phyloP scores from a whole-genome alignment of 35 echinoderm and acorn worm species.

The Lytechinus pictus region DNA sequence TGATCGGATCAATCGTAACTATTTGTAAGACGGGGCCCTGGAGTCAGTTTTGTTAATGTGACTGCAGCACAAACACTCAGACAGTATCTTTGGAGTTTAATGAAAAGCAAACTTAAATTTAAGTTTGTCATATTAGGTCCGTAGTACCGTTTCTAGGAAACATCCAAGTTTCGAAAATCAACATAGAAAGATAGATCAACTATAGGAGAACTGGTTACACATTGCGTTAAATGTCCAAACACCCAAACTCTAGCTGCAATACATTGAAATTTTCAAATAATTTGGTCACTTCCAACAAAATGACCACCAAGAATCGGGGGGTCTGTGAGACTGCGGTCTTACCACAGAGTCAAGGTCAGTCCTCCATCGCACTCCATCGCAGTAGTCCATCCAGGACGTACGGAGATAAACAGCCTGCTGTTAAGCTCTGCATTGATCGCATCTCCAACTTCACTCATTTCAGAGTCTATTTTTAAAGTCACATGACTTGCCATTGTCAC shows the following conservation, averaged over 20 bases:
- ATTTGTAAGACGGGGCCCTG: no score
- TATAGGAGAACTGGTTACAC: not conserved
- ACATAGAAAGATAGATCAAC: not conserved
- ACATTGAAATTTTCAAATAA: not conserved
- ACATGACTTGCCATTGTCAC: not conserved
- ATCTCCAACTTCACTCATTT: not conserved
- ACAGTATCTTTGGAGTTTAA: no score
- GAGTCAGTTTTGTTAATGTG: no score
- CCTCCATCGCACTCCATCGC: not conserved
- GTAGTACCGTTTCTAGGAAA: not conserved
- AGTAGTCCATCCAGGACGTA: not conserved
- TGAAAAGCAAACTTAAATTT: no score
- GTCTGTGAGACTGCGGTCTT: not conserved
- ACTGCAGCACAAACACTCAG: no score
- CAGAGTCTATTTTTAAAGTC: not conserved
- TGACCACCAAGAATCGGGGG: not conserved
- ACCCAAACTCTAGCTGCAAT: constrained; percentile 8
- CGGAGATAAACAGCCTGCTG: not conserved
- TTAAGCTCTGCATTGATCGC: not conserved
- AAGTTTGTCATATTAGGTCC: not conserved
- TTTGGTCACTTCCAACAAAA: constrained; percentile 19
- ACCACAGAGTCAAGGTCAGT: not conserved
- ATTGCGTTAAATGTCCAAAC: not conserved
- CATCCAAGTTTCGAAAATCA: not conserved
- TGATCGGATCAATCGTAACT: no score